Percentiles rank a stretch among this genome's conserved stretches.
These are phyloP conservation scores for Etheostoma spectabile DNA, from an alignment of 2,113 vertebrate genomes.

Conservation along the genomic window DNA sequence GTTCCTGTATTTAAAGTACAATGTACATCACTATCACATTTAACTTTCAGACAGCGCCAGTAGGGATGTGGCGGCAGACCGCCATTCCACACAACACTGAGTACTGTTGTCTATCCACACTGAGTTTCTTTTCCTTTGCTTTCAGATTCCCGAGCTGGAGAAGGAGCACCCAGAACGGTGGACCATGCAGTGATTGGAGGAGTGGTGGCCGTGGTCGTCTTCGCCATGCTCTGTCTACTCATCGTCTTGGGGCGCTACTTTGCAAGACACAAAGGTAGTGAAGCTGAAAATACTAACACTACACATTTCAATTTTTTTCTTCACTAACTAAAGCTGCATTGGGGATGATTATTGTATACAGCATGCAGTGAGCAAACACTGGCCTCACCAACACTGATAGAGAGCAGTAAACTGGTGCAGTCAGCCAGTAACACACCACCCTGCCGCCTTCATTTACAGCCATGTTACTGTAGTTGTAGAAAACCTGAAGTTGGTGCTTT, in stretches of 20 bases:
- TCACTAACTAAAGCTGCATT: background rate
- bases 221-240: conserved; percentile 98
- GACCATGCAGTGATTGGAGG: conserved; percentile 98
- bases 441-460: background rate
- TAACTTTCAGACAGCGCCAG: conserved; percentile 16
- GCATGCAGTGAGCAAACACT: background rate
- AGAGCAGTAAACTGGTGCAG: background rate
- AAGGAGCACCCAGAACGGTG: conserved; percentile 92
- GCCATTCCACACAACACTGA: background rate
- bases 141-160: conserved; percentile 95
- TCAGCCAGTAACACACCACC: background rate
- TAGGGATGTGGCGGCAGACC: background rate
- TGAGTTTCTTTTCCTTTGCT: conserved; percentile 32
- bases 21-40: conserved; percentile 29
- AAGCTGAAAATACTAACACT: background rate
- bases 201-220: conserved; percentile 98
- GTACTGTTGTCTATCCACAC: background rate
- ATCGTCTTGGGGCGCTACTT: conserved; percentile 98
- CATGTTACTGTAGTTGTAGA: background rate
- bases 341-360: background rate
- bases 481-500: background rate
- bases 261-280: conserved; percentile 98
- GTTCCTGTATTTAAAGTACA: background rate
- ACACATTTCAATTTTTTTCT: background rate
- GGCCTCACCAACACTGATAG: background rate